Base-by-base conservation (phyloP, 2,113 vertebrate species). In the Callaeas wilsoni region DNA sequence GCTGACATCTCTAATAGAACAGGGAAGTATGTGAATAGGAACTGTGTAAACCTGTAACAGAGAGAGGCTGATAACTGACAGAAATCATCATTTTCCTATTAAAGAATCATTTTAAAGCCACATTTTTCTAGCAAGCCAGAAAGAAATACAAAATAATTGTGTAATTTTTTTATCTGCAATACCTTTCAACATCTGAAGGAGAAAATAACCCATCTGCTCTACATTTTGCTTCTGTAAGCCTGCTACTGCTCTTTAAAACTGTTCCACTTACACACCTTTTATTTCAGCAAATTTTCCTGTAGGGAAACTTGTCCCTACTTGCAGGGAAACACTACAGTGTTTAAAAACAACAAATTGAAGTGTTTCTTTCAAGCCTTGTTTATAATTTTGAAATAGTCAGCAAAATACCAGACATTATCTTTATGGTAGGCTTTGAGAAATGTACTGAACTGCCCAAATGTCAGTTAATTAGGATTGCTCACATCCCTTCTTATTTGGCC, bases 401-500 rank as follows among this genome's bases (percentile, higher is more conserved):
- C 13, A 59, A 32, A 81, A 91, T 7, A 37, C 16, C 35, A 82
- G 16, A 30, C 18, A 5, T 39, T 41, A 78, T 46, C 46, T 84
- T 82, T 53, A 35, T 16, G 35, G 42, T 33, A 71, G 19, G 12
- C 46, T 94, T 82, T 35, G 39, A 84, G 44, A 87, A 75, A 25
- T 80, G 37, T 49, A 60, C 1, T 0, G 0, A 81, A 63, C n/a
- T 81, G 49, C n/a, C n/a, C 16, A 30, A 74, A 44, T 17, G 47
- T 70, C 52, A 78, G 10, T 41, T 33, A 63, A 59, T 68, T 1
- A n/a, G 16, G 21, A 32, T 9, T 2, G 1, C 32, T 32, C 18
- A 27, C 27, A 14, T 47, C 47, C 12, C 10, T 25, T n/a, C 59
- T 57, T 53, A 55, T 55, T 77, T 73, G 26, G 32, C 55, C n/a